A percentile compares a stretch with the other conserved stretches of the same genome.
Conservation (phyloP, 1,140 invertebrate species). For the Drosophila tropicalis region DNA sequence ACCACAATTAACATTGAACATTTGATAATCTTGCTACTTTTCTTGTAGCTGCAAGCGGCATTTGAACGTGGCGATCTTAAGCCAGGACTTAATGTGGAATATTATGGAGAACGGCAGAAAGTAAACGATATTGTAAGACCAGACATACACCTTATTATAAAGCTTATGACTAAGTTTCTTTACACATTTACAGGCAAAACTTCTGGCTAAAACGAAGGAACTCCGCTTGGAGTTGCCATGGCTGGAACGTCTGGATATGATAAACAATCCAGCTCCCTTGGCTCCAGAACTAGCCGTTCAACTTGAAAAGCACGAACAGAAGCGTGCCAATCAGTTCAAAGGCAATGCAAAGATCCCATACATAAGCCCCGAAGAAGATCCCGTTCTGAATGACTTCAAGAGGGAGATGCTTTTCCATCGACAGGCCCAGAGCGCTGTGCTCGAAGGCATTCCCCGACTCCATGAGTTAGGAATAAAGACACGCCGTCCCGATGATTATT, state of each 20-base stretch:
- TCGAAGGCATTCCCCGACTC: slow-evolving; percentile 90
- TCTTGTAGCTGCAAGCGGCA: slow-evolving; percentile 90
- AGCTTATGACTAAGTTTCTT: slow-evolving; percentile 27
- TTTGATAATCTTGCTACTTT: background rate
- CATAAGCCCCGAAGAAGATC: slow-evolving; percentile 88
- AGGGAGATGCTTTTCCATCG: slow-evolving; percentile 95
- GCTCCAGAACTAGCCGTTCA: slow-evolving; percentile 92
- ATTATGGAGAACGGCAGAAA: slow-evolving; percentile 85
- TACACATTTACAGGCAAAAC: slow-evolving; percentile 84
- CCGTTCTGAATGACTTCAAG: slow-evolving; percentile 96
- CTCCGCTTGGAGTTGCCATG: slow-evolving; percentile 91
- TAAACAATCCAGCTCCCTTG: slow-evolving; percentile 89
- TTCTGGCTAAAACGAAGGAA: slow-evolving; percentile 89
- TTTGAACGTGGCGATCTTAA: slow-evolving; percentile 92
- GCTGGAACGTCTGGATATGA: slow-evolving; percentile 93
- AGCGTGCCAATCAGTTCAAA: slow-evolving; percentile 87
- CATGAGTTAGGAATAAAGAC: slow-evolving; percentile 91
- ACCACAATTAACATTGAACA: background rate
- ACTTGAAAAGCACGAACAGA: slow-evolving; percentile 89
- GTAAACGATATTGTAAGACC: slow-evolving; percentile 88
- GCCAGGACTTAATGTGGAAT: slow-evolving; percentile 90
- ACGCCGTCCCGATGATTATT: slow-evolving; percentile 96
- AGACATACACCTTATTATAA: background rate
- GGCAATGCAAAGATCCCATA: slow-evolving; percentile 88
- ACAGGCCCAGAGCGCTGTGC: slow-evolving; percentile 94